Evolutionary conservation across 1,140 invertebrate genomes (phyloP), one percentile per base, ranked within the genome.

Genomic region (Oppia nitens): DNA sequence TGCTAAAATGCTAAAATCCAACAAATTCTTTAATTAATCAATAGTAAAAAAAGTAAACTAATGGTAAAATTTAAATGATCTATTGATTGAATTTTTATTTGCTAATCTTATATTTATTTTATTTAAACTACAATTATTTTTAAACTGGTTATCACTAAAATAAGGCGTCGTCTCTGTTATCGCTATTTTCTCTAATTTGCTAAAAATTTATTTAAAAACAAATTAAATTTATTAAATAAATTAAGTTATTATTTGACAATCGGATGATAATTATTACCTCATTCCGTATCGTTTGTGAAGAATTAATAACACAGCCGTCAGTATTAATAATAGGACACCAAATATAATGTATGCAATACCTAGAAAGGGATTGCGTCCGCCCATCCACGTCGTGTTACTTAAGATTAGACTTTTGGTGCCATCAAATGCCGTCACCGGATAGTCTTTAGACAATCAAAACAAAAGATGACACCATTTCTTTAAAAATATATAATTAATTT

Each of bases 321-420:
- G 76, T 2, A 96, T 68, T 40, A 98, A 77, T 72, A 93, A 98
- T 60, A 98, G 79, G 61, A 82, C 84, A 25, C 95, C 95, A 2
- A 97, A 91, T n/a, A 93, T 87, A 62, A 98, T 91, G 70, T 98
- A 98, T 21, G 93, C 90, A 66, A 95, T 91, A 17, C 93, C 94
- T 21, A 98, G 75, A 74, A 98, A 98, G 17, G 87, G 85, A 76
- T 98, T 97, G 73, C 96, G 96, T 2, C 93, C 93, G 55, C 94
- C 94, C 0, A 98, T 74, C 62, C 95, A 79, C 0, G 90, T 94
- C 0, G 92, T 97, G n/a, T 91, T 98, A n/a, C 92, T 92, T 62
- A 98, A 75, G 61, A 98, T 88, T 75, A 98, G 85, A 47, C 81
- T 79, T 73, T 98, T 98, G 12, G 78, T 84, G 1, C 93, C 94